phyloP scores from a whole-genome alignment of 2,888 invertebrate genomes.

The Cryptophagus acutangulus region DNA sequence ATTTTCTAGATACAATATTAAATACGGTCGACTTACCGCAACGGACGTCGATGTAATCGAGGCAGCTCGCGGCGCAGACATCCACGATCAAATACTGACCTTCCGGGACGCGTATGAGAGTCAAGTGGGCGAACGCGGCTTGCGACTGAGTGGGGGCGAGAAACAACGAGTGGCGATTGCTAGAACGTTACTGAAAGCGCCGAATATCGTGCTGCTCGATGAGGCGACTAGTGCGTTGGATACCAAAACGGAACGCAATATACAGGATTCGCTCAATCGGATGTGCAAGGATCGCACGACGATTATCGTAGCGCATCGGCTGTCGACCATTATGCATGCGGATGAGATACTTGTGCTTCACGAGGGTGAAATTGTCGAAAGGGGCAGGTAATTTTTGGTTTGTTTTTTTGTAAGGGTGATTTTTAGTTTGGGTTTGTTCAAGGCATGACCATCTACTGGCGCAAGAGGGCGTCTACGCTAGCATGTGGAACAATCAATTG shows the following conservation, averaged over 20 bases:
- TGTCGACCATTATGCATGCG: slow-evolving; percentile 92
- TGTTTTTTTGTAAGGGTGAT: slow-evolving; percentile 6
- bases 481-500: slow-evolving; percentile 92
- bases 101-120: slow-evolving; percentile 86
- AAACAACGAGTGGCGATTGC: slow-evolving; percentile 98
- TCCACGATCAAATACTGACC: slow-evolving; percentile 85
- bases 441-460: slow-evolving; percentile 70
- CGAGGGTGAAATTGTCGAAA: slow-evolving; percentile 87
- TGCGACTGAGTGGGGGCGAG: slow-evolving; percentile 94
- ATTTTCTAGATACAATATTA: slow-evolving; percentile 76
- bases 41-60: slow-evolving; percentile 76
- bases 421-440: slow-evolving; percentile 38
- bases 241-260: slow-evolving; percentile 89
- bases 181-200: slow-evolving; percentile 87
- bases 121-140: slow-evolving; percentile 89
- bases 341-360: slow-evolving; percentile 90
- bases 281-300: slow-evolving; percentile 86
- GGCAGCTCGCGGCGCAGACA: slow-evolving; percentile 89
- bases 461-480: slow-evolving; percentile 71
- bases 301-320: slow-evolving; percentile 87
- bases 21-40: slow-evolving; percentile 80
- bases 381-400: slow-evolving; percentile 55
- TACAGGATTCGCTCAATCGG: slow-evolving; percentile 70
- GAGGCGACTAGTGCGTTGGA: slow-evolving; percentile 95
- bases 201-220: slow-evolving; percentile 84